Percentiles rank a stretch among this genome's conserved stretches.
Conservation (phyloP, 2,888 invertebrate species). For the Leptodirus hochenwartii region DNA sequence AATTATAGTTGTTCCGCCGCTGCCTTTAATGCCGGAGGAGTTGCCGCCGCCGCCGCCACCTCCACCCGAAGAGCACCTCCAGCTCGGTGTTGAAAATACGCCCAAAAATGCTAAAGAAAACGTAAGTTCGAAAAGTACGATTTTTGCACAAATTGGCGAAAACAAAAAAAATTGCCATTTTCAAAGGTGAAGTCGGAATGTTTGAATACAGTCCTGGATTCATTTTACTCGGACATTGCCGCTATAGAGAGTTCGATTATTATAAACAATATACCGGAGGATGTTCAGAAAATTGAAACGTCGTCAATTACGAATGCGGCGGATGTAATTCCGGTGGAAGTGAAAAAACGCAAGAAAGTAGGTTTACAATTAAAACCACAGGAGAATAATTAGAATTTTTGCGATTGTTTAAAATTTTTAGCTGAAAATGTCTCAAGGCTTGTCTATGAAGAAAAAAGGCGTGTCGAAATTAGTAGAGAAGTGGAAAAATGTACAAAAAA, state of each 20-base stretch:
- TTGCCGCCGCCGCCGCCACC: too few relatives aligned
- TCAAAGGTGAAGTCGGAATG: too few relatives aligned
- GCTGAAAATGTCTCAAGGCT: conserved; percentile 35
- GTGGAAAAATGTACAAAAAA: conserved; percentile 50
- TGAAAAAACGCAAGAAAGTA: conserved; percentile 23
- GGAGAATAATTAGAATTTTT: conserved; percentile 2
- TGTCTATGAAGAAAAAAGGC: conserved; percentile 48
- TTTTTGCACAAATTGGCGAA: not conserved
- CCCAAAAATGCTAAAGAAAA: too few relatives aligned
- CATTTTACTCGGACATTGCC: conserved; percentile 41
- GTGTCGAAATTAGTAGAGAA: conserved; percentile 50
- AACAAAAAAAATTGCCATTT: too few relatives aligned
- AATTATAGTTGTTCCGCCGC: too few relatives aligned
- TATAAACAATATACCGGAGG: too few relatives aligned
- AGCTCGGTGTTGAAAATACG: too few relatives aligned
- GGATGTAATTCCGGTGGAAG: conserved; percentile 26
- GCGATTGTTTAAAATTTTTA: conserved; percentile 23
- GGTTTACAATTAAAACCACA: not conserved
- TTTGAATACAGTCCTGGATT: conserved; percentile 33
- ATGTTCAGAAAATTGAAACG: conserved; percentile 1
- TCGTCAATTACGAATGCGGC: conserved; percentile 6
- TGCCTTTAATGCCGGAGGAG: too few relatives aligned
- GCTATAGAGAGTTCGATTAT: conserved; percentile 26
- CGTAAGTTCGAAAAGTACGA: not conserved
- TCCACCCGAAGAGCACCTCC: too few relatives aligned